A percentile compares a stretch with the other conserved stretches of the same genome.
phyloP scores from a whole-genome alignment of 2,113 vertebrate species.

The Gymnobelideus leadbeateri region DNA sequence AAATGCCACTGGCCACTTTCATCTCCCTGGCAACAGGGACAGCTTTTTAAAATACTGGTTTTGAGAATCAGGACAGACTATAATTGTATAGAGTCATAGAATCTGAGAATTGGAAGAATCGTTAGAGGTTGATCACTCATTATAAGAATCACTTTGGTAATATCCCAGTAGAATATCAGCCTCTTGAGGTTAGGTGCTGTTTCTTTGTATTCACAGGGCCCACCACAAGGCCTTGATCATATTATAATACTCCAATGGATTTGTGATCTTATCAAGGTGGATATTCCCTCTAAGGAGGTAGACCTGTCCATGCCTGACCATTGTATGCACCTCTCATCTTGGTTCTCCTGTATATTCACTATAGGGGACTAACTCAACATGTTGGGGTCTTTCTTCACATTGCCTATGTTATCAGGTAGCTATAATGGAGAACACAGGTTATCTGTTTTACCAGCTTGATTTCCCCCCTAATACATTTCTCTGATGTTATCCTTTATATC shows the following conservation, averaged over 20 bases:
- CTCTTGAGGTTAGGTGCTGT: neutral
- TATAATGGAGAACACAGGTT: neutral
- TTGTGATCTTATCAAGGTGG: neutral
- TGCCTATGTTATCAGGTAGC: neutral
- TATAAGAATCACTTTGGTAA: neutral
- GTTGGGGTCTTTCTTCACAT: neutral
- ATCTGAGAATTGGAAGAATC: neutral
- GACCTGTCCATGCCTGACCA: neutral
- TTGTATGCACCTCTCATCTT: neutral
- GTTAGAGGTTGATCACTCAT: no score
- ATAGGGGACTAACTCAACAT: neutral
- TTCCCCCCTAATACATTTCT: neutral
- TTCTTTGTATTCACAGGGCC: neutral
- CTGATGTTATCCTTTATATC: neutral
- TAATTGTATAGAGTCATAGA: neutral
- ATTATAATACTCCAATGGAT: neutral
- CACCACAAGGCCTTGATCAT: neutral
- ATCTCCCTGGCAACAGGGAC: neutral
- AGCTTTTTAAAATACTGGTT: neutral
- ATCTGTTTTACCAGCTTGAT: neutral
- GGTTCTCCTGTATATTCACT: neutral
- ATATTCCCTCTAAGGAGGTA: neutral
- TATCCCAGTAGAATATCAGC: neutral
- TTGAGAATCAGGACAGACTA: neutral
- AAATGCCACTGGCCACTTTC: constrained; percentile 1